These are phyloP conservation scores for Zaprionus vittiger DNA, from an alignment of 1,140 invertebrate genomes.

Conservation along the genomic window DNA sequence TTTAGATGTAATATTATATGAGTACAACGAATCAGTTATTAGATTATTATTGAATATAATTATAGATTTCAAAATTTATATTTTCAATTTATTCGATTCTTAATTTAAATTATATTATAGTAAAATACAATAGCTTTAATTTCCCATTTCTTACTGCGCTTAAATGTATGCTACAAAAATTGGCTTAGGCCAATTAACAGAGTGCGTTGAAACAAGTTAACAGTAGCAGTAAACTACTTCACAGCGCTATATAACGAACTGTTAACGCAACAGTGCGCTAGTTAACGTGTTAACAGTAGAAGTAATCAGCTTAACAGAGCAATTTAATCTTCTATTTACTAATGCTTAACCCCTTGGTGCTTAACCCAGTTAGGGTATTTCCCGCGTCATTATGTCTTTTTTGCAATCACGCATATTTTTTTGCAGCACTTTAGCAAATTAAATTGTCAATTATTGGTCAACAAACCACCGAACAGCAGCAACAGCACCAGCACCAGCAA, in stretches of 20 bases:
- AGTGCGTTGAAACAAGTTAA: too few relatives aligned
- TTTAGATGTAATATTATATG: background rate
- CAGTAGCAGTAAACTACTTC: too few relatives aligned
- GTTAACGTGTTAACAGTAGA: background rate
- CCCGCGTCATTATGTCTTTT: background rate
- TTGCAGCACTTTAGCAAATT: constrained; percentile 70
- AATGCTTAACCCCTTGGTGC: background rate
- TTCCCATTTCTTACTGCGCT: background rate
- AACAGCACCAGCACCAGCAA: background rate
- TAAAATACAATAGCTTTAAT: background rate
- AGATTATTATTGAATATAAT: too few relatives aligned
- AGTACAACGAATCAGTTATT: too few relatives aligned
- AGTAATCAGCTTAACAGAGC: background rate
- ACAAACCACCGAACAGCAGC: constrained; percentile 30
- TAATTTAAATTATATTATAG: background rate
- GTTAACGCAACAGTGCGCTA: background rate
- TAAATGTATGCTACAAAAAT: background rate
- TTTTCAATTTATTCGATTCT: background rate
- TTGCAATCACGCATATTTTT: constrained; percentile 8
- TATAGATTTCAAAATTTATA: background rate
- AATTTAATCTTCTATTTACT: background rate
- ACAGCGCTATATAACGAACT: background rate
- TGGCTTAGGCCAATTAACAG: background rate
- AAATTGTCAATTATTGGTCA: constrained; percentile 80
- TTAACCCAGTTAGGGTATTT: background rate